Conservation (phyloP, 2,797 vertebrate species). For the Anomalospiza imberbis region DNA sequence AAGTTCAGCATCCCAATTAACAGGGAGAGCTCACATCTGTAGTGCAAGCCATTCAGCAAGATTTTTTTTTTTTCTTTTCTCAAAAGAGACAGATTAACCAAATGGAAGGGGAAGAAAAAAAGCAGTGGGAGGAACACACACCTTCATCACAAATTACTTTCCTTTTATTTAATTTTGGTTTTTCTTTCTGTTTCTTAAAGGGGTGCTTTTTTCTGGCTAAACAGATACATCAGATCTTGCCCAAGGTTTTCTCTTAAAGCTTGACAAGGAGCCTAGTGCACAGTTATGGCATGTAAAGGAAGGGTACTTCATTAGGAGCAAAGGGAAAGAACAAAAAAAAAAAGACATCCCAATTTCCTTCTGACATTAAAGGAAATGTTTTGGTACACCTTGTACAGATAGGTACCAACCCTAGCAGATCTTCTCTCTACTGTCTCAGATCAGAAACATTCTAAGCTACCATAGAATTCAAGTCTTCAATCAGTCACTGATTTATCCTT, state of each 20-base stretch:
- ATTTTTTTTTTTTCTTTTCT: background rate
- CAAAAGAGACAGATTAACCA: background rate
- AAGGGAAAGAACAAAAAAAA: background rate
- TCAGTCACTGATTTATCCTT: background rate
- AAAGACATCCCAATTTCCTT: background rate
- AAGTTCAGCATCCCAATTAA: background rate
- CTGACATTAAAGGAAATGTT: background rate
- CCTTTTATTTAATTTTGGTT: background rate
- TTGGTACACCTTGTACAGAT: background rate
- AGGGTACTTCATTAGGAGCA: background rate
- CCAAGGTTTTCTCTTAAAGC: background rate
- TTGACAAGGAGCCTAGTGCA: background rate
- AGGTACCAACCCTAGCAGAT: background rate
- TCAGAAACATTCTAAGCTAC: background rate
- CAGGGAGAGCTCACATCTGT: background rate
- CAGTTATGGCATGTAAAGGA: background rate
- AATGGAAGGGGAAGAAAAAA: background rate
- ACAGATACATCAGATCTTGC: background rate
- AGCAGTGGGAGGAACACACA: background rate
- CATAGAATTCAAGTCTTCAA: background rate
- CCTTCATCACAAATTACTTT: slow-evolving; percentile 3
- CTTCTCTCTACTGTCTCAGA: background rate
- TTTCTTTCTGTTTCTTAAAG: background rate
- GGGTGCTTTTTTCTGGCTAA: slow-evolving; percentile 20
- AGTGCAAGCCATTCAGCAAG: background rate